phyloP scores from a whole-genome alignment of 1,140 invertebrate genomes.

The Drosophila ficusphila region DNA sequence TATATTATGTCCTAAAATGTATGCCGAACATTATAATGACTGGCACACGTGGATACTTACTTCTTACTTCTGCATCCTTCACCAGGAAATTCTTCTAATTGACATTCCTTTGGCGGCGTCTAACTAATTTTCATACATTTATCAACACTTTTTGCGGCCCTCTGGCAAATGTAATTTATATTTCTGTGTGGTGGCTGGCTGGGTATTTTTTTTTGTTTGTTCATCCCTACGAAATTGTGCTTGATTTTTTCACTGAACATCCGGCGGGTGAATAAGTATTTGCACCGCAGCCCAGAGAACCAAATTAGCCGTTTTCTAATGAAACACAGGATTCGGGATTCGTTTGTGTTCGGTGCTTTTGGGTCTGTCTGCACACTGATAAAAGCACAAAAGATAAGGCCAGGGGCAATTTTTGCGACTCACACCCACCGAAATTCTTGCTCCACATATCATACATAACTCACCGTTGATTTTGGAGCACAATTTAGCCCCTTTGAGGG shows the following conservation, averaged over 20 bases:
- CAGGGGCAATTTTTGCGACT: conserved; percentile 40
- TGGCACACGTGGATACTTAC: background rate
- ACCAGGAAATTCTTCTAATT: conserved; percentile 10
- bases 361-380: conserved; percentile 50
- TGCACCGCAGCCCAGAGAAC: conserved; percentile 12
- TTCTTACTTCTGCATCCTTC: background rate
- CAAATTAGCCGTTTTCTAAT: conserved; percentile 61
- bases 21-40: too few species aligned
- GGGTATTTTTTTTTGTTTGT: background rate
- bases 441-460: conserved; percentile 34
- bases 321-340: conserved; percentile 48
- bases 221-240: background rate
- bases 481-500: conserved; percentile 10
- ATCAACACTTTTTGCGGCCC: conserved; percentile 41
- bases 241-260: conserved; percentile 41
- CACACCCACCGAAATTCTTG: background rate
- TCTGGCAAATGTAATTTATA: conserved; percentile 52
- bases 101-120: conserved; percentile 17
- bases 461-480: conserved; percentile 42
- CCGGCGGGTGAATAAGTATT: conserved; percentile 28
- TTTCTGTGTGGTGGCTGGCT: conserved; percentile 9
- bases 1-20: too few species aligned
- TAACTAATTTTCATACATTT: conserved; percentile 45
- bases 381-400: conserved; percentile 64
- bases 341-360: conserved; percentile 1